These are phyloP conservation scores for Macropis europaea DNA, from an alignment of 2,888 invertebrate species.

Conservation along the genomic window DNA sequence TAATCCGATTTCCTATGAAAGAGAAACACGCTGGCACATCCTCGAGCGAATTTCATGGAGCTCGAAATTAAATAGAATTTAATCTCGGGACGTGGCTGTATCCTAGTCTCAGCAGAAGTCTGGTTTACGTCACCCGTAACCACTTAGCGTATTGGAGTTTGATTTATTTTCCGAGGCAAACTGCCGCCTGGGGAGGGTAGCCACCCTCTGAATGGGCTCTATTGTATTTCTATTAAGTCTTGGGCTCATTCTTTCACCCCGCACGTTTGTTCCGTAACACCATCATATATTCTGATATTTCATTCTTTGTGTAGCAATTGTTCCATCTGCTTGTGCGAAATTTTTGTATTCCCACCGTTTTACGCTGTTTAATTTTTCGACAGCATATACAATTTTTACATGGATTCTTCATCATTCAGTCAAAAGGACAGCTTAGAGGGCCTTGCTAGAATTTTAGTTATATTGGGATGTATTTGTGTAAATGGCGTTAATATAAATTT, in stretches of 20 bases:
- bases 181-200: conserved; percentile 73
- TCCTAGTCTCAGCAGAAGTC: conserved; percentile 61
- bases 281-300: conserved; percentile 30
- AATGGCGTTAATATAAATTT: no score
- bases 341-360: neutral
- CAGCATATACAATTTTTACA: no score
- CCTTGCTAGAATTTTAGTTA: no score
- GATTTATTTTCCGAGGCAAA: conserved; percentile 78
- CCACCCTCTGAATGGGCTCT: conserved; percentile 69
- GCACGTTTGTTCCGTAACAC: conserved; percentile 47
- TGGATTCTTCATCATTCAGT: no score
- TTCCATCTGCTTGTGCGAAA: neutral
- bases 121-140: conserved; percentile 79
- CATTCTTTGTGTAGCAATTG: conserved; percentile 12
- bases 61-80: conserved; percentile 77
- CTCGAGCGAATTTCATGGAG: conserved; percentile 54
- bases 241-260: conserved; percentile 53
- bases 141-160: conserved; percentile 80
- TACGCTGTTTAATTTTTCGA: neutral
- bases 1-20: conserved; percentile 54
- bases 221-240: conserved; percentile 78
- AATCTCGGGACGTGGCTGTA: conserved; percentile 66
- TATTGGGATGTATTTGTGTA: no score
- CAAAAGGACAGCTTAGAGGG: no score
- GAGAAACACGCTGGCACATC: conserved; percentile 25